These are phyloP conservation scores for Coenonympha glycerion DNA, from an alignment of 2,888 invertebrate genomes.

Conservation along the genomic window DNA sequence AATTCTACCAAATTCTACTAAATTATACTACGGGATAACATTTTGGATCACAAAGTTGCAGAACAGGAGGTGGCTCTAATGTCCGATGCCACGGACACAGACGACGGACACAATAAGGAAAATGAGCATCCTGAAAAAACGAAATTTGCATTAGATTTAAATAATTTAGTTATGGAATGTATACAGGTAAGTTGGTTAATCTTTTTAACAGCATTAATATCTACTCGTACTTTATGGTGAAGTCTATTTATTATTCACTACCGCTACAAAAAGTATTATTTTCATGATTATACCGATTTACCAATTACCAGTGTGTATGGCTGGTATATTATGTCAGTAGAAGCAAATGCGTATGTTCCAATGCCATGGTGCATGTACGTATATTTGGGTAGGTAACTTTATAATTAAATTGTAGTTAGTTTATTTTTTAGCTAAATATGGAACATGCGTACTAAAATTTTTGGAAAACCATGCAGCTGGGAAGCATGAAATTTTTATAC, in stretches of 20 bases:
- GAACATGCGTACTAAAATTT: slow-evolving; percentile 17
- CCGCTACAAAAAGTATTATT: neutral
- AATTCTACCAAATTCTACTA: too few relatives aligned
- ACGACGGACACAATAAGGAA: neutral
- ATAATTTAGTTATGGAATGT: neutral
- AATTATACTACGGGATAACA: neutral
- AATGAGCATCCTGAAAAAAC: neutral
- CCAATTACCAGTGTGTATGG: neutral
- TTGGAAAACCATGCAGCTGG: slow-evolving; percentile 18
- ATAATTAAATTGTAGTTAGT: neutral
- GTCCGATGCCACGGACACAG: neutral
- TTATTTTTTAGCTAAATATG: slow-evolving; percentile 5
- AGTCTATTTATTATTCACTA: neutral
- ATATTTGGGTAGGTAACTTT: neutral
- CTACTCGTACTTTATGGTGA: neutral
- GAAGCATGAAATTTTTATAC: too few relatives aligned
- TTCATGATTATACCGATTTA: neutral
- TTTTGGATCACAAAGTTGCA: neutral
- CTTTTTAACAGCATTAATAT: neutral
- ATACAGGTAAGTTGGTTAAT: neutral
- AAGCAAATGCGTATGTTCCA: neutral
- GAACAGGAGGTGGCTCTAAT: neutral
- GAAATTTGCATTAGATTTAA: neutral
- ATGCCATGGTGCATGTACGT: neutral
- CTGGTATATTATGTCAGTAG: neutral